Evolutionary conservation across 2,888 invertebrate species (phyloP).

Genomic region (Polymixis lichenea): DNA sequence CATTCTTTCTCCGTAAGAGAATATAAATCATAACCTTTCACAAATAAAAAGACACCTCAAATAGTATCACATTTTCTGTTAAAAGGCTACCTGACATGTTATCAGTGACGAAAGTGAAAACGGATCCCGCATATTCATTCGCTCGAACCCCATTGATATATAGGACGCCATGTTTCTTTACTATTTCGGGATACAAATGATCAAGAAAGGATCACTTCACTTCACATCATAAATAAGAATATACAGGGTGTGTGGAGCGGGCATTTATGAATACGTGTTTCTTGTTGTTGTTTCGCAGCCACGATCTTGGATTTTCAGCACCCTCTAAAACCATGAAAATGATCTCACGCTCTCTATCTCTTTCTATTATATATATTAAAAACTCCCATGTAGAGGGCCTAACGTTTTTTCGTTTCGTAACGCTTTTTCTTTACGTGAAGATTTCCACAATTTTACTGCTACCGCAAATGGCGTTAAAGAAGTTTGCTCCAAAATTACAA

Average conservation of each 20-base stretch:
- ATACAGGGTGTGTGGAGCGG: constrained; percentile 5
- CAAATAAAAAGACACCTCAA: constrained; percentile 29
- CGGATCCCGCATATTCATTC: constrained; percentile 60
- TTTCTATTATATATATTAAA: too few relatives aligned
- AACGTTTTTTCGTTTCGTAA: too few relatives aligned
- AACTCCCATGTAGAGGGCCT: too few relatives aligned
- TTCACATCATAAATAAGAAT: constrained; percentile 40
- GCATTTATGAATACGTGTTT: background rate
- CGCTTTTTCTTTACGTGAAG: too few relatives aligned
- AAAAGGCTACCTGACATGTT: constrained; percentile 66
- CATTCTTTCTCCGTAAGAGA: background rate
- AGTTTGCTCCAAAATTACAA: too few relatives aligned
- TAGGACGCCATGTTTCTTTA: constrained; percentile 36
- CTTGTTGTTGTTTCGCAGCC: too few relatives aligned
- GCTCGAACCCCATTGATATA: constrained; percentile 52
- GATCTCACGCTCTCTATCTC: too few relatives aligned
- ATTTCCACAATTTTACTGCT: too few relatives aligned
- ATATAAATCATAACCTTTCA: background rate
- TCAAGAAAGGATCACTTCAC: constrained; percentile 47
- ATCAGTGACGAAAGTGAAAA: constrained; percentile 70
- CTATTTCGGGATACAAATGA: constrained; percentile 60
- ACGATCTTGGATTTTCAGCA: too few relatives aligned
- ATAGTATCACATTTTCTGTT: constrained; percentile 55
- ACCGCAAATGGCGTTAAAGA: too few relatives aligned
- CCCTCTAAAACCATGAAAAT: too few relatives aligned